These are phyloP conservation scores for Periophthalmodon schlosseri DNA, from an alignment of 2,113 vertebrate species.

Conservation along the genomic window DNA sequence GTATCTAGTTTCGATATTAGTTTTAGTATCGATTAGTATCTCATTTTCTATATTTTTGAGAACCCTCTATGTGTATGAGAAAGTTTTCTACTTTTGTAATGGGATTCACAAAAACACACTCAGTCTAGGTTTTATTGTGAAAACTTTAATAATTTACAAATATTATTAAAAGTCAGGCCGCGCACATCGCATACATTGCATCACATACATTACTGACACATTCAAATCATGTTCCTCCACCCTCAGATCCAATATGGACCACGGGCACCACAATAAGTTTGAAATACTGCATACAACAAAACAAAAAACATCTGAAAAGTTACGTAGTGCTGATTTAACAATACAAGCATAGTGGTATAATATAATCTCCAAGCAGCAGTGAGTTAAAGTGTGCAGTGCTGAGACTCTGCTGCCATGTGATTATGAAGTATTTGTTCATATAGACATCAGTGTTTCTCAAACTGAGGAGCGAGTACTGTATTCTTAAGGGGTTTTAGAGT, in stretches of 20 bases:
- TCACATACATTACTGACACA: neutral
- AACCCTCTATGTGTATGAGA: no score
- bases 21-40: no score
- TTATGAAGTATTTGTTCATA: no score
- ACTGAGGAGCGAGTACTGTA: neutral
- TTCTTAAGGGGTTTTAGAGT: no score
- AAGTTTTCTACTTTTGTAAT: no score
- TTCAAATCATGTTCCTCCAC: neutral
- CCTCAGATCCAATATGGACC: conserved; percentile 20
- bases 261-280: neutral
- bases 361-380: no score
- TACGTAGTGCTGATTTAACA: neutral
- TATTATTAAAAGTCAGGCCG: neutral
- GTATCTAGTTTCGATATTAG: no score
- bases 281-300: no score
- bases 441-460: neutral
- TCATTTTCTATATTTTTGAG: no score
- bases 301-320: neutral
- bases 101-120: neutral
- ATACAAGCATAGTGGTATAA: neutral
- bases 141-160: neutral
- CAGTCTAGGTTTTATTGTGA: neutral
- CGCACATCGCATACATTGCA: neutral
- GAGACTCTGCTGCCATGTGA: no score
- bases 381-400: no score